Evolutionary conservation across 2,888 invertebrate genomes (phyloP), one percentile per base, ranked within the genome.

Genomic region (Oxystoma pomonae): DNA sequence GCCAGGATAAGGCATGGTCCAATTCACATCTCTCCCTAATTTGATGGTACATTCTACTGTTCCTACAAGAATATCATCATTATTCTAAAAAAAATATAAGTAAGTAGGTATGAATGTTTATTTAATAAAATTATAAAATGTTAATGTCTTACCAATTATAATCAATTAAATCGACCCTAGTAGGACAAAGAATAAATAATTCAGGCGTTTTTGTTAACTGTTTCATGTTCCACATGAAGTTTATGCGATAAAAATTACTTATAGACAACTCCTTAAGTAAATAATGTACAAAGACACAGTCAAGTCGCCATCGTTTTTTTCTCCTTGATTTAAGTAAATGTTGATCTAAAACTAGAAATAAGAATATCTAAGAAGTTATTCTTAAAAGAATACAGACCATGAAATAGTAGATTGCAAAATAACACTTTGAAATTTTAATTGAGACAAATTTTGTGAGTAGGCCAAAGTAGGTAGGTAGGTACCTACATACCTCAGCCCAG

Each of bases 1-100:
- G 81, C 95, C 96, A 96, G 17, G 96, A 95, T 84, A 97, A 87
- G 21, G 92, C 86, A 80, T 91, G 86, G 71, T 94, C 94, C 71
- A 92, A 81, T 80, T 94, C 93, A 67, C 89, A 83, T 71, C 85
- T 84, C 68, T 88, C 89, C 83, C 87, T 76, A 2, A 83, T 76
- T 72, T 86, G 78, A 56, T 74, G 68, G 16, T 77, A 77, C 50
- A 86, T 73, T 71, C 81, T 81, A 51, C 82, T 74, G 71, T 84
- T 84, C 85, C 86, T 86, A 58, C 16, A 64, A 58, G 16, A 7
- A 50, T 9, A 22, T 16, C 16, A 12, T 21, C 16, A 60, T n/a
- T n/a, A n/a, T n/a, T n/a, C n/a, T n/a, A 21, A 55, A 9, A 20
- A 55, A 52, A 53, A 12, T 16, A 1, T 22, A 55, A 20, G 16